phyloP scores from a whole-genome alignment of 2,797 vertebrate genomes.

The Eospalax fontanierii region DNA sequence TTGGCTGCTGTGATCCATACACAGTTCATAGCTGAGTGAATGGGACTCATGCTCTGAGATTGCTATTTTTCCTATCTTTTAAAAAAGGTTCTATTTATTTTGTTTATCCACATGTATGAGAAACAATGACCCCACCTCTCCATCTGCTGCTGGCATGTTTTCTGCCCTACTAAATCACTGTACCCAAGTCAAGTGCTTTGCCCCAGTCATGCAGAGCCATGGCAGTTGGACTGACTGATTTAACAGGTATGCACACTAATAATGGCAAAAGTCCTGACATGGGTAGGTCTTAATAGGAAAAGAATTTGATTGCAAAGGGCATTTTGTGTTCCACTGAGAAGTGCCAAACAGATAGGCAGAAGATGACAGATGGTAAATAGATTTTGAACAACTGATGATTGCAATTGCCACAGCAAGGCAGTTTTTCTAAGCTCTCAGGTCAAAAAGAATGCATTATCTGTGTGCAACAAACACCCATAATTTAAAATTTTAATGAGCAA shows the following conservation, averaged over 20 bases:
- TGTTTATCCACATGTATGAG: constrained; percentile 39
- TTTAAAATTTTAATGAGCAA: background rate
- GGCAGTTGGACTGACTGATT: background rate
- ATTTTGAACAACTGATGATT: constrained; percentile 71
- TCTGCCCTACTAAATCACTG: background rate
- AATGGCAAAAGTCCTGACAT: constrained; percentile 25
- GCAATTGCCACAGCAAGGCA: background rate
- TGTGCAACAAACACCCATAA: background rate
- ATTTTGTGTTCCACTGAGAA: constrained; percentile 38
- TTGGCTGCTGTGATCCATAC: background rate
- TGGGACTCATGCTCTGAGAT: background rate
- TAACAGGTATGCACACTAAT: constrained; percentile 48
- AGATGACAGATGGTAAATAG: constrained; percentile 74
- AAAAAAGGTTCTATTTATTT: background rate
- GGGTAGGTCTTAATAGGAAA: constrained; percentile 38
- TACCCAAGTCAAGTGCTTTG: background rate
- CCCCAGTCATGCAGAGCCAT: background rate
- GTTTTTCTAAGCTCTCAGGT: background rate
- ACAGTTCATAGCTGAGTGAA: constrained; percentile 12
- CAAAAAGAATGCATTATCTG: constrained; percentile 19
- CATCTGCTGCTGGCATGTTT: constrained; percentile 2
- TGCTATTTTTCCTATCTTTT: background rate
- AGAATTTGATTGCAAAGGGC: constrained; percentile 62
- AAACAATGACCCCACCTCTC: background rate
- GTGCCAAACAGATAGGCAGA: constrained; percentile 55